phyloP scores from a whole-genome alignment of 1,140 invertebrate species.

The Ganaspis sp. region DNA sequence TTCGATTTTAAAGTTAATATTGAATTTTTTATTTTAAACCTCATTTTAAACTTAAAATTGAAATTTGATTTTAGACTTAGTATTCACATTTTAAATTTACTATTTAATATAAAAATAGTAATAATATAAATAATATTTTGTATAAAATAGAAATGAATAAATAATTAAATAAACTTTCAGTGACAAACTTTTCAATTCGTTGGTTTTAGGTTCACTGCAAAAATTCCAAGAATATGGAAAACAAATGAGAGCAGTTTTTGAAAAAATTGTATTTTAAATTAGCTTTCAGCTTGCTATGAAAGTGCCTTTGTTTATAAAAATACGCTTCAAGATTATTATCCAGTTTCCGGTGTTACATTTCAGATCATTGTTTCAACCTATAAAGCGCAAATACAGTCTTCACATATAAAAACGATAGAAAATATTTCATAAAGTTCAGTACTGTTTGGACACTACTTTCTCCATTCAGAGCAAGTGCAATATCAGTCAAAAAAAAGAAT shows the following conservation, averaged over 20 bases:
- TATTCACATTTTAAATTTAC: too few relatives aligned
- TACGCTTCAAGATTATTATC: conserved; percentile 11
- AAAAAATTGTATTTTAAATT: not conserved
- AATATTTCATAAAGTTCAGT: not conserved
- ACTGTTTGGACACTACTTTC: not conserved
- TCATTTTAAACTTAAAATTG: too few relatives aligned
- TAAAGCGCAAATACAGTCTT: not conserved
- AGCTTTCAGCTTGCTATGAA: not conserved
- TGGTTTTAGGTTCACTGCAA: not conserved
- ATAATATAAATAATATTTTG: too few relatives aligned
- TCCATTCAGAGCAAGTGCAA: not conserved
- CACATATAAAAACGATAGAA: conserved; percentile 14
- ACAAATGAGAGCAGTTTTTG: not conserved
- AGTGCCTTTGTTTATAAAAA: not conserved
- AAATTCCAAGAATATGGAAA: not conserved
- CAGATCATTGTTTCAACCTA: not conserved
- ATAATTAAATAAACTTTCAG: too few relatives aligned
- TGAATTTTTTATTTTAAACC: too few relatives aligned
- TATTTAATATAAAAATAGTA: too few relatives aligned
- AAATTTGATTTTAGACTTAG: too few relatives aligned
- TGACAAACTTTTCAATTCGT: too few relatives aligned
- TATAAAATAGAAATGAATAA: too few relatives aligned
- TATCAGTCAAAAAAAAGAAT: not conserved
- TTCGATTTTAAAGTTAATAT: too few relatives aligned
- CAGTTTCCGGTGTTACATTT: conserved; percentile 4